Evolutionary conservation across 1,140 invertebrate genomes (phyloP).

Genomic region (Prorops nasuta): DNA sequence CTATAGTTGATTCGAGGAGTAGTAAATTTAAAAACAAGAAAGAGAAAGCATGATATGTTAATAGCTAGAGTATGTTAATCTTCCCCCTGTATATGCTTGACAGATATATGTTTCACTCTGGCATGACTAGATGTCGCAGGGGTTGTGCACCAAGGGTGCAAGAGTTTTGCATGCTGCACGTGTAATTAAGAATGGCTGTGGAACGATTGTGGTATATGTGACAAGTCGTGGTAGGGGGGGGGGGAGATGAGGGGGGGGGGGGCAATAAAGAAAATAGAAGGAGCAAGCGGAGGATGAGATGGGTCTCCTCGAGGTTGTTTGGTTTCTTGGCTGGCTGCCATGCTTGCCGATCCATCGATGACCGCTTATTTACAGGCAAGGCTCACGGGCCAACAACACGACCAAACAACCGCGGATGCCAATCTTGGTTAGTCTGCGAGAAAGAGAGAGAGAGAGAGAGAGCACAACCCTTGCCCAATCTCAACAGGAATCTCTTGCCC

Average conservation of each 20-base stretch:
- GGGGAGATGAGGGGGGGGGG: neutral
- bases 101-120: no score
- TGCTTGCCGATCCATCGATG: slow-evolving; percentile 40
- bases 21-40: no score
- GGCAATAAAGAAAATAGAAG: no score
- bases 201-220: no score
- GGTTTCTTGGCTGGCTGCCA: neutral
- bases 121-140: neutral
- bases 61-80: no score
- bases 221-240: no score
- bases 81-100: no score
- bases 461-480: slow-evolving; percentile 30
- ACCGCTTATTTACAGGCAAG: slow-evolving; percentile 46
- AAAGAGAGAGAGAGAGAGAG: no score
- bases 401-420: slow-evolving; percentile 7
- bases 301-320: slow-evolving; percentile 7
- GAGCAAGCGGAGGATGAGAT: no score
- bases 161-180: slow-evolving; percentile 43
- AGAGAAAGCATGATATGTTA: no score
- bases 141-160: slow-evolving; percentile 10
- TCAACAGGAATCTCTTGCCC: slow-evolving; percentile 20
- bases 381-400: slow-evolving; percentile 27
- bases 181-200: slow-evolving; percentile 49
- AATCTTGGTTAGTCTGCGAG: no score
- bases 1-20: no score